Evolutionary conservation across 92 coral and sea anemone genomes (phyloP).

Genomic region (Epizoanthus ramosus): DNA sequence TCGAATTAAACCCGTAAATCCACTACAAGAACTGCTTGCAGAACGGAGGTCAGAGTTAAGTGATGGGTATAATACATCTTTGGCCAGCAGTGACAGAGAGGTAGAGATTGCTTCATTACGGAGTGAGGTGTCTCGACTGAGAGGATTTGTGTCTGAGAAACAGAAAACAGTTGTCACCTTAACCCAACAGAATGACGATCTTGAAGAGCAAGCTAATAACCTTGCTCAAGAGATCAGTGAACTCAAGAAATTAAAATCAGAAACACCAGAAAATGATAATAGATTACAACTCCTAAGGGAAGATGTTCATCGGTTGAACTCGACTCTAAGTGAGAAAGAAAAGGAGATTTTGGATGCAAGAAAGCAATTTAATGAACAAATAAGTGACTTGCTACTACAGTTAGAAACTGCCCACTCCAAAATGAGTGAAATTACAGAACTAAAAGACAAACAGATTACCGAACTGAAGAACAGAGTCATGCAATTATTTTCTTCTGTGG

Average conservation of each 20-base stretch:
- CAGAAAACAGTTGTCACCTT: conserved; percentile 21
- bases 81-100: conserved; percentile 17
- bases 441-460: conserved; percentile 58
- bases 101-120: conserved; percentile 30
- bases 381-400: conserved; percentile 58
- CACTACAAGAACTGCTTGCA: conserved; percentile 26
- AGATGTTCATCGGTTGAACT: conserved; percentile 51
- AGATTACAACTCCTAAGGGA: conserved; percentile 62
- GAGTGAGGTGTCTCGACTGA: conserved; percentile 37
- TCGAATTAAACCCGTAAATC: not conserved
- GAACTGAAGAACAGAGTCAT: conserved; percentile 73
- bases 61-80: not conserved
- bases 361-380: conserved; percentile 58
- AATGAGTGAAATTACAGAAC: conserved; percentile 60
- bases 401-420: conserved; percentile 65
- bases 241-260: conserved; percentile 19
- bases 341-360: conserved; percentile 64
- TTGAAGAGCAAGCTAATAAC: conserved; percentile 29
- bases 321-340: conserved; percentile 54
- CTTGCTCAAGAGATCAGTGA: conserved; percentile 3
- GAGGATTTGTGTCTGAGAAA: conserved; percentile 41
- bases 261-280: conserved; percentile 48
- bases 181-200: conserved; percentile 28
- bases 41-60: conserved; percentile 4
- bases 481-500: conserved; percentile 56